Conservation (phyloP, 2,888 invertebrate genomes). For the Exephanes ischioxanthus region DNA sequence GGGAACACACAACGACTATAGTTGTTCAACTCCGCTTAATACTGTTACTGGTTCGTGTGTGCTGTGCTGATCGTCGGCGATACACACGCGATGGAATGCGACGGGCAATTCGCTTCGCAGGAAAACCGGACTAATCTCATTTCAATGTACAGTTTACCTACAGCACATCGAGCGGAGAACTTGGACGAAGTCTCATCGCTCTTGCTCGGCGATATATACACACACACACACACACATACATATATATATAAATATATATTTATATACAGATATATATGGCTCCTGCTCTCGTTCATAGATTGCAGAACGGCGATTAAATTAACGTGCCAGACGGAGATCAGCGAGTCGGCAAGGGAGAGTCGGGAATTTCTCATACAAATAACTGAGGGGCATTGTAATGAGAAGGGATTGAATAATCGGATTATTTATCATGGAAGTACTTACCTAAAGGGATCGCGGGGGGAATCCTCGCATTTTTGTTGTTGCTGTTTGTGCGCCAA, state of each 20-base stretch:
- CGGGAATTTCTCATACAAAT: conserved; percentile 1
- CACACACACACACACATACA: too few relatives aligned
- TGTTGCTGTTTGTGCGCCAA: background rate
- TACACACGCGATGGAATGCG: conserved; percentile 59
- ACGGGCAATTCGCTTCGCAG: conserved; percentile 43
- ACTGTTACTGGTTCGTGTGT: background rate
- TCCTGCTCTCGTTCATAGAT: conserved; percentile 36
- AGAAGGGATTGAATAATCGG: background rate
- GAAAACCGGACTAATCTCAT: conserved; percentile 44
- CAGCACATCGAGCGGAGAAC: conserved; percentile 39
- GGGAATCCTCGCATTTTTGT: background rate
- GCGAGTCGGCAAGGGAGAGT: background rate
- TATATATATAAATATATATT: background rate
- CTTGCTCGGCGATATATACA: conserved; percentile 13
- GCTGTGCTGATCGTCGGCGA: conserved; percentile 35
- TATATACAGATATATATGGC: conserved; percentile 10
- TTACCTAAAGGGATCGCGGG: background rate
- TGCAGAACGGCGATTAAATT: conserved; percentile 52
- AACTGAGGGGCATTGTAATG: background rate
- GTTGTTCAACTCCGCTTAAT: conserved; percentile 15
- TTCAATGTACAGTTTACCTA: conserved; percentile 38
- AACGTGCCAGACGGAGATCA: conserved; percentile 36
- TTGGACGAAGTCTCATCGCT: conserved; percentile 48
- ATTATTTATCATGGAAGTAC: background rate
- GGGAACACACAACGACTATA: background rate